These are phyloP conservation scores for Lamprologus lemairii DNA, from an alignment of 2,113 vertebrate genomes.

Conservation along the genomic window DNA sequence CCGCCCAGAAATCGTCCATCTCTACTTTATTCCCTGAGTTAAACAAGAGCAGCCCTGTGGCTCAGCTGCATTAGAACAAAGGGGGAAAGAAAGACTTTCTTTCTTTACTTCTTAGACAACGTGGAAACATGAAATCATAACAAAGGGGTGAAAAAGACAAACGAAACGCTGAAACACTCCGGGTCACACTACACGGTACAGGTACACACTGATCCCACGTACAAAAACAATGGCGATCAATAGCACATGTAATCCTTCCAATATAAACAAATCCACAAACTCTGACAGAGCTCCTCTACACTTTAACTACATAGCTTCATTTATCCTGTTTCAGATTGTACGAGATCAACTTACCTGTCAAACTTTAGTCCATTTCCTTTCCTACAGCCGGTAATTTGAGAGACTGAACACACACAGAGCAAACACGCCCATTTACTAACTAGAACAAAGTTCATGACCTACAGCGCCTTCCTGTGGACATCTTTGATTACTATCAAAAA, in stretches of 20 bases:
- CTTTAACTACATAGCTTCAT: background rate
- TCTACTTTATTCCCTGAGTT: slow-evolving; percentile 55
- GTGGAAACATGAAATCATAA: background rate
- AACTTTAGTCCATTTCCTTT: slow-evolving; percentile 14
- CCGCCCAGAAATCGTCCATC: slow-evolving; percentile 76
- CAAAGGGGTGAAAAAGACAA: background rate
- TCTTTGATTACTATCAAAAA: background rate
- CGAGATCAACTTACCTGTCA: slow-evolving; percentile 14
- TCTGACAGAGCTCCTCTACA: background rate
- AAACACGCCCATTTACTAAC: slow-evolving; percentile 36
- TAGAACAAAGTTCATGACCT: slow-evolving; percentile 55
- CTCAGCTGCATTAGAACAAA: background rate
- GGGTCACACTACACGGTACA: background rate
- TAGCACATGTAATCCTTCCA: background rate
- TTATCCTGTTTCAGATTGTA: background rate
- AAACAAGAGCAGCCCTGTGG: background rate
- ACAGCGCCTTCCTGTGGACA: slow-evolving; percentile 1
- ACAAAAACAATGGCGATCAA: background rate
- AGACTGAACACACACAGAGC: background rate
- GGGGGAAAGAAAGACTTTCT: background rate
- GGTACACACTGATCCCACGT: background rate
- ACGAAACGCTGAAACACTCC: background rate
- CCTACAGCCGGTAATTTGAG: background rate
- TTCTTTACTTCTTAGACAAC: background rate
- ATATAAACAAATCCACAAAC: background rate